Conservation (phyloP, 2,797 vertebrate species). For the Micropoecilia bifurca region DNA sequence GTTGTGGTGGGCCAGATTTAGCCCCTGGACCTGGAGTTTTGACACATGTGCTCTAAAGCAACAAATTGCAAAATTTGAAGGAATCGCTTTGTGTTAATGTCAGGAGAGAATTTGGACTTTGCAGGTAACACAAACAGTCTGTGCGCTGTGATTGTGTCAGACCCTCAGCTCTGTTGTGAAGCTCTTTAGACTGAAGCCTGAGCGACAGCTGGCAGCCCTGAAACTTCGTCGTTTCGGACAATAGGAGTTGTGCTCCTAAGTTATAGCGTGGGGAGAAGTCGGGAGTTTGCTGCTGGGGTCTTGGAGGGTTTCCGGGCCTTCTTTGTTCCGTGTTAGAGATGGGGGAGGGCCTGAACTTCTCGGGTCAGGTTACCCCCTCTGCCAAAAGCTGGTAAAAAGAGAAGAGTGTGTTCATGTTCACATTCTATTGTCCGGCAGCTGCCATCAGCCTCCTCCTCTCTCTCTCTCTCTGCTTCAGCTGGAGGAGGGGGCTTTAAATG, state of each 20-base stretch:
- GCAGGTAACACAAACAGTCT: neutral
- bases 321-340: slow-evolving; percentile 70
- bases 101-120: slow-evolving; percentile 1
- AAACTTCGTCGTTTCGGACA: slow-evolving; percentile 48
- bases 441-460: slow-evolving; percentile 34
- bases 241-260: slow-evolving; percentile 59
- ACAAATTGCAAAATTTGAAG: slow-evolving; percentile 28
- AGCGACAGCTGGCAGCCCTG: slow-evolving; percentile 76
- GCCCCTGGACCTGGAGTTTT: no score
- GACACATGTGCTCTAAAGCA: neutral
- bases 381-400: slow-evolving; percentile 69
- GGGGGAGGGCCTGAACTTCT: slow-evolving; percentile 48
- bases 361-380: slow-evolving; percentile 71
- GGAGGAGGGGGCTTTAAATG: slow-evolving; percentile 58
- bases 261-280: slow-evolving; percentile 49
- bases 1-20: no score
- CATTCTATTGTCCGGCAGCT: slow-evolving; percentile 78
- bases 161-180: neutral
- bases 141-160: neutral
- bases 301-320: slow-evolving; percentile 47
- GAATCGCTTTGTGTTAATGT: slow-evolving; percentile 8
- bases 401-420: slow-evolving; percentile 69
- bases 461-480: slow-evolving; percentile 18
- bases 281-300: slow-evolving; percentile 46
- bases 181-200: slow-evolving; percentile 30